Percentiles rank a stretch among this genome's conserved stretches.
Conservation (phyloP, 2,797 vertebrate species). For the Semotilus atromaculatus region DNA sequence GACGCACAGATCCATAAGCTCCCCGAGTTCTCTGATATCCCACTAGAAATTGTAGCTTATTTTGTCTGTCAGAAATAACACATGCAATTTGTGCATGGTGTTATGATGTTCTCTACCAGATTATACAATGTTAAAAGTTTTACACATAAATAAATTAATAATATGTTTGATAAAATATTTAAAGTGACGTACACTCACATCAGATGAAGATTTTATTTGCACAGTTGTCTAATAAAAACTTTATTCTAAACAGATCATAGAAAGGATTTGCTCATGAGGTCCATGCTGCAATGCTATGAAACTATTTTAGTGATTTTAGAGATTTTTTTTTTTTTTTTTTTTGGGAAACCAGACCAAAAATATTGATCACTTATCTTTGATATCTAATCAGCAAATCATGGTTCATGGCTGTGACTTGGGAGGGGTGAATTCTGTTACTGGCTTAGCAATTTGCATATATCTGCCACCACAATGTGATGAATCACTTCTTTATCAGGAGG, state of each 20-base stretch:
- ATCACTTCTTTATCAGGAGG: constrained; percentile 1
- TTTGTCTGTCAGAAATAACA: constrained; percentile 18
- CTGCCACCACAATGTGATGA: constrained; percentile 8
- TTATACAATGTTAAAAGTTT: not conserved
- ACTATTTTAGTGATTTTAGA: not conserved
- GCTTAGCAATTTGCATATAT: not conserved
- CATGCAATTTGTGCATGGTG: not conserved
- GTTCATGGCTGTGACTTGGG: not conserved
- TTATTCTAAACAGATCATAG: not conserved
- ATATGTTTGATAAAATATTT: not conserved
- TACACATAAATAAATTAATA: not conserved
- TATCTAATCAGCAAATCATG: not conserved
- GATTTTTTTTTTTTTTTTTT: not conserved
- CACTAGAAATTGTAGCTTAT: not conserved
- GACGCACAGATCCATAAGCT: not conserved
- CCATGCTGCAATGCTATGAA: too few relatives aligned
- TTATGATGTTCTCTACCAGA: not conserved
- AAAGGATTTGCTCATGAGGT: too few relatives aligned
- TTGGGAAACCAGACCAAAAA: not conserved
- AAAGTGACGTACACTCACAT: not conserved
- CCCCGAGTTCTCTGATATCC: not conserved
- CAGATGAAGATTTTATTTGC: not conserved
- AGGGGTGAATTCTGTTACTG: not conserved
- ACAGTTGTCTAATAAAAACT: not conserved
- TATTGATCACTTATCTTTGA: not conserved